Conservation (phyloP, 2,113 vertebrate genomes). For the Paradoxurus hermaphroditus region DNA sequence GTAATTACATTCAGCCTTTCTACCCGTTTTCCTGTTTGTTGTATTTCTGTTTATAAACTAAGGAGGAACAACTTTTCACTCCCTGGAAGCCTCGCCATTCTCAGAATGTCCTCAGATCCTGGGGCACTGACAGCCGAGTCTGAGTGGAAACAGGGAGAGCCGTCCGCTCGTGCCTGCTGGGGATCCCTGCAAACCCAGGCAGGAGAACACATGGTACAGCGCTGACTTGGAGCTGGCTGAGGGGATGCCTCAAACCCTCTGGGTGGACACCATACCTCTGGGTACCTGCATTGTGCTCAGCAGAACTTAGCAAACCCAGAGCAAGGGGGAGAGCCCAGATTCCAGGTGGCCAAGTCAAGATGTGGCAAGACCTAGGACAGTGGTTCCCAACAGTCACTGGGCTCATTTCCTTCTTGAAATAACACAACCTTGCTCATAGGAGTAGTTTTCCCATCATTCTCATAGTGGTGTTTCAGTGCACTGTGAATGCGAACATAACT, state of each 20-base stretch:
- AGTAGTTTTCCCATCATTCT: background rate
- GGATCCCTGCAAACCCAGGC: background rate
- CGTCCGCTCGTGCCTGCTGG: accelerated
- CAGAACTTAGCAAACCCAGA: background rate
- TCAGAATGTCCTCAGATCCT: background rate
- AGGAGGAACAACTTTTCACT: background rate
- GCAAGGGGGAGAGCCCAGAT: background rate
- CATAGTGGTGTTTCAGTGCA: background rate
- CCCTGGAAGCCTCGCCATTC: background rate
- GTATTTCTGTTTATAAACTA: constrained; percentile 8
- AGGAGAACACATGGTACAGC: accelerated
- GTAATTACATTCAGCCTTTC: background rate
- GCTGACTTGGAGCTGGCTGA: background rate
- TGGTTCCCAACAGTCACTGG: background rate
- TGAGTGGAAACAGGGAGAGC: background rate
- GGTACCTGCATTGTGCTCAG: background rate
- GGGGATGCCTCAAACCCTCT: background rate
- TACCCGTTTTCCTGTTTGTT: background rate
- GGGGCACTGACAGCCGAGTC: background rate
- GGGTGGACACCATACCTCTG: background rate
- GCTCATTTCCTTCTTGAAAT: constrained; percentile 26
- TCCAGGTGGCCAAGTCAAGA: background rate
- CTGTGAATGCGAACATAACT: background rate
- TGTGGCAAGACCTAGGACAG: background rate
- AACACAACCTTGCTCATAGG: background rate